Evolutionary conservation across 2,888 invertebrate genomes (phyloP).

Genomic region (Copidosoma aretas): DNA sequence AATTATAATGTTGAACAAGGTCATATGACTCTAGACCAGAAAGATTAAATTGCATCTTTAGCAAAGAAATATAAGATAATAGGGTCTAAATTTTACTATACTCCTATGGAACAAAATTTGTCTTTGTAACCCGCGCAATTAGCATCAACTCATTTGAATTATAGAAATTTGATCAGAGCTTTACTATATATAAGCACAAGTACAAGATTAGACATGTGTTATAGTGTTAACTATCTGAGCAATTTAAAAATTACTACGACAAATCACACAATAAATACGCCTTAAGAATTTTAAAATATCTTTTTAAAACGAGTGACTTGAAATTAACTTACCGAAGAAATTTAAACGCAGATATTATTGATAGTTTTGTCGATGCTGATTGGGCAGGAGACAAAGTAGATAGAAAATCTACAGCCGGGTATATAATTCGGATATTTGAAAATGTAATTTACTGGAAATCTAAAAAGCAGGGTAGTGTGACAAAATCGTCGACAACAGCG

Average conservation of each 20-base stretch:
- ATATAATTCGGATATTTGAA: neutral
- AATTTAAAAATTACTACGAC: conserved; percentile 16
- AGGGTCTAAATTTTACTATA: conserved; percentile 10
- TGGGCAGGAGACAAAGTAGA: conserved; percentile 5
- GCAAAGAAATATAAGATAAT: conserved; percentile 24
- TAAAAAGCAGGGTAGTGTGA: conserved; percentile 38
- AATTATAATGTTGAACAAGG: conserved; percentile 5
- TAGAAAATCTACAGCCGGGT: conserved; percentile 2
- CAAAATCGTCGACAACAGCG: conserved; percentile 39
- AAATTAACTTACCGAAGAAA: conserved; percentile 2
- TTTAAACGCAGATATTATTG: neutral
- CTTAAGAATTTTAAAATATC: conserved; percentile 5
- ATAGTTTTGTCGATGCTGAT: conserved; percentile 12
- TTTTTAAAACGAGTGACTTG: neutral
- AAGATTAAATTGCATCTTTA: conserved; percentile 9
- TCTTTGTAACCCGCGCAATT: conserved; percentile 6
- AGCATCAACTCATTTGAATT: neutral
- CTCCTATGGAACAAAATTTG: conserved; percentile 24
- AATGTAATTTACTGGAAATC: conserved; percentile 6
- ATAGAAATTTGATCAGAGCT: conserved; percentile 22
- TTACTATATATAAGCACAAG: conserved; percentile 15
- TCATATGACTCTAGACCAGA: conserved; percentile 20
- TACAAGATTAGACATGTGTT: conserved; percentile 22
- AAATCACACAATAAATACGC: conserved; percentile 12
- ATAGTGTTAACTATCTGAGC: conserved; percentile 20